Evolutionary conservation across 2,888 invertebrate species (phyloP), one percentile per base, ranked within the genome.

Genomic region (Harmothoe impar): DNA sequence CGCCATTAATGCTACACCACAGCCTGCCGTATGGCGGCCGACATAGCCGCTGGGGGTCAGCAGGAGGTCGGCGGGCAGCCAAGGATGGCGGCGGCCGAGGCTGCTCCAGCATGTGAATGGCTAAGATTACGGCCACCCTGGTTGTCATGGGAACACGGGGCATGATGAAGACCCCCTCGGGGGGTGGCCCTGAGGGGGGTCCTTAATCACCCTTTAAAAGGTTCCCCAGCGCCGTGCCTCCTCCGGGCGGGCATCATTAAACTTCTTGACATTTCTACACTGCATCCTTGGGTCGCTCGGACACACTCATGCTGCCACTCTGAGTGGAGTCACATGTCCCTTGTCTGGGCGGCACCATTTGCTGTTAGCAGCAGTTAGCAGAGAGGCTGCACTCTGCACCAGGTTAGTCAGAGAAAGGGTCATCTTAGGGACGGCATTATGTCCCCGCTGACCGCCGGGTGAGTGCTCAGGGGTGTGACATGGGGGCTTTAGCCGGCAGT

Each of bases 151-250:
- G 84, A 84, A 84, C 84, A 23, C 15, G 51, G 5, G 25, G 29
- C 84, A 51, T 84, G 84, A 84, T 84, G 51, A 84, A 84, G 25
- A 51, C 84, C 51, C 84, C 84, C 84, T 84, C n/a, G 25, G 84
- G 84, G 84, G 84, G n/a, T 20, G 1, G 29, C 84, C 84, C 29
- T 43, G 20, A 43, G 84, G 84, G 25, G 10, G n/a, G 15, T 29
- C 33, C 43, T 84, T 84, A 84, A 84, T 84, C 84, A 84, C 43
- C 84, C 84, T 84, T 51, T 84, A 84, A 84, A 84, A 84, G 84
- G 51, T 72, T 72, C 84, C 84, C 43, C 43, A 7, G n/a, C 29
- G 3, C 51, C 33, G 3, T 20, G 33, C 43, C 84, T 51, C 51
- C 43, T 17, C 78, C n/a, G 5, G 43, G 25, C 43, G 3, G 43